Base-by-base conservation (phyloP, 2,797 vertebrate species). In the Kryptolebias ocellatus region DNA sequence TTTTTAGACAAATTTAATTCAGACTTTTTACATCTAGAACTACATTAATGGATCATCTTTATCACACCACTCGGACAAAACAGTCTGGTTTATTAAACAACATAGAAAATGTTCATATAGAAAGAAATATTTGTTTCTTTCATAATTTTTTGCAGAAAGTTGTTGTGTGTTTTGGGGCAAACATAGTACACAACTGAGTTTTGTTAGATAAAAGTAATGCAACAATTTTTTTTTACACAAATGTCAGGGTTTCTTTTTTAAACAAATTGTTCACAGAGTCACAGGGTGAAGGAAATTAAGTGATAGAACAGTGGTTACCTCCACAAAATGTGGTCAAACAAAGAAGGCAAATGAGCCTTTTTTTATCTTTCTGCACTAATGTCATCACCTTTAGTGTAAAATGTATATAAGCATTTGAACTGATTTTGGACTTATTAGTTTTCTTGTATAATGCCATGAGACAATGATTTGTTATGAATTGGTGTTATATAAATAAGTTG, bases 321-420 rank as follows among this genome's bases (percentile, higher is more conserved):
- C 37, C 44, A 39, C 70, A 72, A 55, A 55, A 72, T 72, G 70
- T 65, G 70, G 61, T 9, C 11, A 20, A 17, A 47, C 14, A 12
- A 47, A 31, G 56, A 24, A 62, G 31, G 24, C 50, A 64, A 56
- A 34, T 10, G 14, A 64, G 10, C 6, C 18, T 0, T 53, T 20
- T 53, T 16, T 29, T 15, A 37, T 31, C 31, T 31, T 31, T 31
- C 3, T 6, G 6, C 6, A 31, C 6, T 31, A 31, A 3, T 31
- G 31, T 31, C 31, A 31, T 31, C 3, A 31, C 6, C 3, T 46
- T 31, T 24, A 24, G 50, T 37, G 55, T 27, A 34, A 4, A 34
- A 4, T 34, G 31, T 34, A 34, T 34, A 34, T 34, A 34, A 34
- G 31, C 7, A 4, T 34, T 34, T 34, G 7, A 34, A 34, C 31